Percentiles rank a stretch among this genome's conserved stretches.
phyloP scores from a whole-genome alignment of 1,140 invertebrate species.

The Scaptomyza hsui region DNA sequence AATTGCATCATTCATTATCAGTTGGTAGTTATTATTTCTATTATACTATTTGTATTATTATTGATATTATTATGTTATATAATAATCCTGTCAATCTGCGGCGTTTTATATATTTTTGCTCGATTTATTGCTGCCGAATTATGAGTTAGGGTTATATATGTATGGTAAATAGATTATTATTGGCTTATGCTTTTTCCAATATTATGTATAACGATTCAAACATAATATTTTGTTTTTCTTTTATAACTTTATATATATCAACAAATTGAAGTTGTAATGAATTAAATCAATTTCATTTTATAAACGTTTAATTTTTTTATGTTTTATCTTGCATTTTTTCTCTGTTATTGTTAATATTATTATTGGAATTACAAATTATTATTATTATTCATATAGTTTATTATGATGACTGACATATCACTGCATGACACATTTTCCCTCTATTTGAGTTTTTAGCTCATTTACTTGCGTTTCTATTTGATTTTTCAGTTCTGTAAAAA shows the following conservation, averaged over 20 bases:
- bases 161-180: slow-evolving; percentile 31
- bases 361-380: slow-evolving; percentile 35
- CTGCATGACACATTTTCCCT: slow-evolving; percentile 96
- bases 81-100: slow-evolving; percentile 23
- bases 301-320: slow-evolving; percentile 51
- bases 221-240: slow-evolving; percentile 27
- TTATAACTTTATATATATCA: slow-evolving; percentile 58
- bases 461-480: slow-evolving; percentile 97
- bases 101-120: slow-evolving; percentile 33
- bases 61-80: not conserved
- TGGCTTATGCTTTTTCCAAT: slow-evolving; percentile 26
- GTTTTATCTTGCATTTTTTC: slow-evolving; percentile 36
- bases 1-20: slow-evolving; percentile 41
- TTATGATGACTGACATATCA: slow-evolving; percentile 86
- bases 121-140: slow-evolving; percentile 57
- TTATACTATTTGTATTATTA: slow-evolving; percentile 37
- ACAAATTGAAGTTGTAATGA: slow-evolving; percentile 67
- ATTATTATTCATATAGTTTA: slow-evolving; percentile 42
- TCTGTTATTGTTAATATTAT: slow-evolving; percentile 23
- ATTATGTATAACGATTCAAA: slow-evolving; percentile 37
- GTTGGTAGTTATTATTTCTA: slow-evolving; percentile 26
- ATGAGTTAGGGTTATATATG: slow-evolving; percentile 26
- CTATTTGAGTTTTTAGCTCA: slow-evolving; percentile 96
- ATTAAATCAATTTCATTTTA: slow-evolving; percentile 62
- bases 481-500: slow-evolving; percentile 95